Base-by-base conservation (phyloP, 2,888 invertebrate species). In the Drosophila robusta region DNA sequence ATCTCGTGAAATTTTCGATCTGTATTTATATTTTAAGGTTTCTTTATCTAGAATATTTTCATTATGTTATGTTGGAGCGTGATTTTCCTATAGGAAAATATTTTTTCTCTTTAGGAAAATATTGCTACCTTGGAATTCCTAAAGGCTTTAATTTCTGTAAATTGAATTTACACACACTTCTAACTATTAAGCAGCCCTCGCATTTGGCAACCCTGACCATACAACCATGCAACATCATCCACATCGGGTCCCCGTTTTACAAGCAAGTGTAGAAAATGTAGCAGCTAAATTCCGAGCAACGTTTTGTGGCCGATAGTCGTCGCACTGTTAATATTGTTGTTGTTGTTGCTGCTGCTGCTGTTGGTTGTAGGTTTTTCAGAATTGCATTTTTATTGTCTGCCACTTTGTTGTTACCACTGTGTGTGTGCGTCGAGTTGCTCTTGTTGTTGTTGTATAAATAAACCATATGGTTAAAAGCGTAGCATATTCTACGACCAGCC, bases 401-500 rank as follows among this genome's bases (percentile, higher is more conserved):
- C 87, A 83, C 83, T 83, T 81, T 85, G 81, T 83, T 84, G 83
- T 68, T 85, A 75, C 79, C 82, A 82, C 79, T 82, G 81, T 80
- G 69, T 79, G 86, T 73, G 69, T 78, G 86, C 73, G 7, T 8
- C 55, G 66, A 72, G 72, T 71, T 70, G 62, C 24, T 54, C 42
- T 42, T 51, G 64, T 42, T 78, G 78, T 82, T 83, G 60, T 73
- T 87, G 87, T 82, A 81, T 87, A 87, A 83, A 85, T 83, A 83
- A 83, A 83, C 83, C 83, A 83, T 83, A 83, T 83, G 83, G 87
- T 87, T 85, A 87, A 87, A 83, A 83, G 87, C 83, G 83, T 87
- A 87, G 83, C 83, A 87, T 82, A 87, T 84, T 87, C 75, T 75
- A 70, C 76, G 61, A 62, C 66, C 77, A 65, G 70, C 50, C 82